phyloP scores from a whole-genome alignment of 2,888 invertebrate species.

The Caenorhabditis virilis region DNA sequence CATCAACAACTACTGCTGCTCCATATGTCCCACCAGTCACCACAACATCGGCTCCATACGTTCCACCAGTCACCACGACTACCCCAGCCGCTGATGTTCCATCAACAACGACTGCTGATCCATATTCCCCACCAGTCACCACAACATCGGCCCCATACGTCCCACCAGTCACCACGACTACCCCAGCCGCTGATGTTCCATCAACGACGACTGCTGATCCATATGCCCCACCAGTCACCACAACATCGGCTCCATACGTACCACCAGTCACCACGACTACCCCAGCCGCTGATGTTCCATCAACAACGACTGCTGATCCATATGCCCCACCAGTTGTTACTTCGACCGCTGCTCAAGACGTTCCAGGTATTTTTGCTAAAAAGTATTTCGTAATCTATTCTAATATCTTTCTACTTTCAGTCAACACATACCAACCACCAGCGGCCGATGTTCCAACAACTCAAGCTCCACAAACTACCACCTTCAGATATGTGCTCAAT shows the following conservation, averaged over 20 bases:
- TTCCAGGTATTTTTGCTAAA: background rate
- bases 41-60: too few relatives aligned
- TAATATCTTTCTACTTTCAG: background rate
- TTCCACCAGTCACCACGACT: too few relatives aligned
- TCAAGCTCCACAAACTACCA: background rate
- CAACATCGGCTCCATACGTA: background rate
- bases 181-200: background rate
- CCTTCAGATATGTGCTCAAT: slow-evolving; percentile 5
- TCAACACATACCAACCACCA: background rate
- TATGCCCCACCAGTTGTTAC: slow-evolving; percentile 1
- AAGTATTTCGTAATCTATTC: background rate
- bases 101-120: too few relatives aligned
- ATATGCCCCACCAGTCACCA: background rate
- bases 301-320: background rate
- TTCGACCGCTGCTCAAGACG: background rate
- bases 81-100: too few relatives aligned
- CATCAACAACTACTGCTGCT: too few relatives aligned
- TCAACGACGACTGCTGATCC: background rate
- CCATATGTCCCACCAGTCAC: too few relatives aligned
- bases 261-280: background rate
- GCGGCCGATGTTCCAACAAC: background rate
- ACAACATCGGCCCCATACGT: too few relatives aligned
- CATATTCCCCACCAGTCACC: too few relatives aligned
- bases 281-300: background rate
- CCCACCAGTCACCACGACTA: too few relatives aligned